Base-by-base conservation (phyloP, 2,797 vertebrate species). In the Scolopax rusticola region DNA sequence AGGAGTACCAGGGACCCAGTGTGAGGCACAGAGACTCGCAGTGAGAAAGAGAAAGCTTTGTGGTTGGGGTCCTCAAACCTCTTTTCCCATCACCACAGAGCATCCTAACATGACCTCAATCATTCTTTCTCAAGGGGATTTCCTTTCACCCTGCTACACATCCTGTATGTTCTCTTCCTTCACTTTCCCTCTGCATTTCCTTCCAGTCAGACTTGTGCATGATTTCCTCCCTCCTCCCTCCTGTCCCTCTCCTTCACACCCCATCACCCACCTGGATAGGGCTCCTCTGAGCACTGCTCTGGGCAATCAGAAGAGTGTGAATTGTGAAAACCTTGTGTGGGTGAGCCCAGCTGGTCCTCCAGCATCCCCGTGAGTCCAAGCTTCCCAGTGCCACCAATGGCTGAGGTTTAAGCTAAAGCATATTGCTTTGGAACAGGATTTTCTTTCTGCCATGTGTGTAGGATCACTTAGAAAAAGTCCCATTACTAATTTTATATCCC, bases 381-480 rank as follows among this genome's bases (percentile, higher is more conserved):
- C 25, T 90, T 68, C 51, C 60, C 68, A 43, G n/a, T 43, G 48
- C 70, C 51, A 38, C 12, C 1, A 12, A 12, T 50, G 48, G 15
- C 57, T 89, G 71, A 71, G 20, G 32, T 70, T 96, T 88, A 54
- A 79, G 75, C 74, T 70, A 84, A 79, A 95, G 6, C 71, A 28
- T 30, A 30, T 40, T 84, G 43, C 75, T 70, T 88, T 74, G 84
- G 84, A 30, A 70, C 43, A 78, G 36, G 20, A 14, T 88, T 85
- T 94, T 89, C 70, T 89, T 11, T 70, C 48, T 78, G 69, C 61
- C 28, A 14, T 17, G 5, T 38, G 43, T 89, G 92, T 87, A 90
- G 93, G 87, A 95, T 92, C 40, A 47, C 32, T 82, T 76, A 94
- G 78, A 97, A 95, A 91, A 65, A 68, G 36, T 36, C 36, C 36